Base-by-base conservation (phyloP, 2,113 vertebrate species). In the Coryphaenoides rupestris region DNA sequence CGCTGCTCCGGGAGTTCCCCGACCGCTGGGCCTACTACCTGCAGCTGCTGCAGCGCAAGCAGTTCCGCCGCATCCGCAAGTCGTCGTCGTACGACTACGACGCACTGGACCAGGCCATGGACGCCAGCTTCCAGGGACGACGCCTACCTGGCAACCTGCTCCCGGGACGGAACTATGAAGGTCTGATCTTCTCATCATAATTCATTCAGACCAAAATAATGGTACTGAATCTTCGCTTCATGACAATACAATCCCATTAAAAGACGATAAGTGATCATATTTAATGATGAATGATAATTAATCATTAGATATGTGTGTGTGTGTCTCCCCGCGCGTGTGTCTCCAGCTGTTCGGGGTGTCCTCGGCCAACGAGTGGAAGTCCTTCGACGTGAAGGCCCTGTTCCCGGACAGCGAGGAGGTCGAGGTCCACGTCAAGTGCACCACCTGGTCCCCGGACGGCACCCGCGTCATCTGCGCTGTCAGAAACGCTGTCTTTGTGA, bases 51-150 rank as follows among this genome's bases (percentile, higher is more conserved):
- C 92, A 92, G 75, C 92, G 92, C 63, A 98, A 98, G 67, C 94
- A 96, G 45, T 99, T 98, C 78, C 93, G 92, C 87, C 95, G 96
- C 56, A 99, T 99, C 83, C 91, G 90, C 67, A 98, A 96, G 84
- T 98, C 95, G 0, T 96, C 96, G 0, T 98, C 93, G 0, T 99
- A 99, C 0, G 96, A 98, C 88, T 99, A 99, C 2, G 95, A 99
- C 55, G 97, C 97, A 28, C 87, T 99, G 55, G 96, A 99, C 87
- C 95, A 99, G 89, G 96, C 97, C 62, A 99, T 99, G n/a, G n/a
- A n/a, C n/a, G n/a, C n/a, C n/a, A n/a, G n/a, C n/a, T n/a, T n/a
- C 49, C 94, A 98, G 58, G 94, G n/a, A n/a, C n/a, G n/a, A n/a
- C n/a, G n/a, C n/a, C n/a, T n/a, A n/a, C n/a, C n/a, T n/a, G n/a